Conservation (phyloP, 2,113 vertebrate genomes). For the Sinosuthora webbiana region DNA sequence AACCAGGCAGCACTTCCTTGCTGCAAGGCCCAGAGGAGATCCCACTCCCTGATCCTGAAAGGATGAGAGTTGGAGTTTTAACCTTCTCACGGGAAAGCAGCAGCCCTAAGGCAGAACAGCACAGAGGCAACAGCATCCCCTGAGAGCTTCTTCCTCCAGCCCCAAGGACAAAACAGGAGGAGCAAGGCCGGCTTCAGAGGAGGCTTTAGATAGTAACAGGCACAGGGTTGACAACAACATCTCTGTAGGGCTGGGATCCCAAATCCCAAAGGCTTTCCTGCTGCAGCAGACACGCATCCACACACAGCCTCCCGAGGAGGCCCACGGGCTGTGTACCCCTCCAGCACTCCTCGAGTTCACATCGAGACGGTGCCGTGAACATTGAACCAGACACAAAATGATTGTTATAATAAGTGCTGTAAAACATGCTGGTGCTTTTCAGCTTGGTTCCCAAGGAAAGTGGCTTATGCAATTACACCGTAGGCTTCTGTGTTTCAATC, state of each 20-base stretch:
- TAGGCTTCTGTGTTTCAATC: not conserved
- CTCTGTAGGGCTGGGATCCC: not conserved
- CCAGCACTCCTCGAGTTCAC: not conserved
- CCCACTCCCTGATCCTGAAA: not conserved
- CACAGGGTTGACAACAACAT: not conserved
- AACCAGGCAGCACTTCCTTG: not conserved
- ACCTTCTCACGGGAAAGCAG: not conserved
- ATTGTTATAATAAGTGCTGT: not conserved
- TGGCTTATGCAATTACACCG: conserved; percentile 16
- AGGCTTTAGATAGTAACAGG: not conserved
- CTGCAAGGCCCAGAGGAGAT: not conserved
- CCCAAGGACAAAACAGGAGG: not conserved
- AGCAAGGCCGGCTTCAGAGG: not conserved
- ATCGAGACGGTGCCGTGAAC: not conserved
- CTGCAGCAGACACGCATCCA: not conserved
- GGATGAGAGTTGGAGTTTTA: not conserved
- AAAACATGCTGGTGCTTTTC: not conserved
- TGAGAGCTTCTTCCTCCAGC: not conserved
- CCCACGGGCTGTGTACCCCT: not conserved
- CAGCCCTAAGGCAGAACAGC: not conserved
- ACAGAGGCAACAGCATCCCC: not conserved
- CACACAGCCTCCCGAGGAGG: not conserved
- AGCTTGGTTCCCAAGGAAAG: conserved; percentile 2
- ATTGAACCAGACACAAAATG: not conserved
- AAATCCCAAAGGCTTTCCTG: not conserved